Percentiles rank a stretch among this genome's conserved stretches.
Conservation (phyloP, 2,888 invertebrate species). For the Brachyptera risi region DNA sequence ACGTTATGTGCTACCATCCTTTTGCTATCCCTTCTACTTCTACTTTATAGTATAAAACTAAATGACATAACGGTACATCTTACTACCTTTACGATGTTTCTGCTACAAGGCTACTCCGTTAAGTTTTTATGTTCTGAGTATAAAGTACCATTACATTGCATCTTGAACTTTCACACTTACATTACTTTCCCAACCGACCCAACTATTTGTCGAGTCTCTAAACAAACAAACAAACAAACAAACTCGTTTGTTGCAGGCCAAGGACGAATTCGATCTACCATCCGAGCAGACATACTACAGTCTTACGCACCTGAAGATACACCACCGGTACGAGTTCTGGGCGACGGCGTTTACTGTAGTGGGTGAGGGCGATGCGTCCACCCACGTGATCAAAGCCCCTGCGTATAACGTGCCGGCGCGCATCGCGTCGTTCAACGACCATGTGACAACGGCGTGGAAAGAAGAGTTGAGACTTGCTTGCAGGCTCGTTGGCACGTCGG, state of each 20-base stretch:
- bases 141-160: too few relatives aligned
- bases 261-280: slow-evolving; percentile 29
- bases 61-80: too few relatives aligned
- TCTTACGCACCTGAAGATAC: slow-evolving; percentile 25
- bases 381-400: slow-evolving; percentile 29
- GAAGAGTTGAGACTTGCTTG: slow-evolving; percentile 41
- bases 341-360: slow-evolving; percentile 27
- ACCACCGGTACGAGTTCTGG: slow-evolving; percentile 31
- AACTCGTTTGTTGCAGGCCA: slow-evolving; percentile 19
- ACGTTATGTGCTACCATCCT: too few relatives aligned
- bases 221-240: not conserved
- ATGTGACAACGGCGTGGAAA: slow-evolving; percentile 40
- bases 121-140: too few relatives aligned
- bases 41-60: too few relatives aligned
- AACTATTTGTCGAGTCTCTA: too few relatives aligned
- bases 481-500: slow-evolving; percentile 41
- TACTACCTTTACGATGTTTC: too few relatives aligned
- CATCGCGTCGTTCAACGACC: slow-evolving; percentile 42
- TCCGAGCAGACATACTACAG: slow-evolving; percentile 29
- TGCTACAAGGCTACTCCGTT: too few relatives aligned
- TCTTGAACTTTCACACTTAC: too few relatives aligned
- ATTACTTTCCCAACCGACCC: too few relatives aligned
- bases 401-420: slow-evolving; percentile 39
- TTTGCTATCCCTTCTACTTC: too few relatives aligned
- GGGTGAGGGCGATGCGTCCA: slow-evolving; percentile 30